Base-by-base conservation (phyloP, 2,113 vertebrate species). In the Mobula hypostoma region DNA sequence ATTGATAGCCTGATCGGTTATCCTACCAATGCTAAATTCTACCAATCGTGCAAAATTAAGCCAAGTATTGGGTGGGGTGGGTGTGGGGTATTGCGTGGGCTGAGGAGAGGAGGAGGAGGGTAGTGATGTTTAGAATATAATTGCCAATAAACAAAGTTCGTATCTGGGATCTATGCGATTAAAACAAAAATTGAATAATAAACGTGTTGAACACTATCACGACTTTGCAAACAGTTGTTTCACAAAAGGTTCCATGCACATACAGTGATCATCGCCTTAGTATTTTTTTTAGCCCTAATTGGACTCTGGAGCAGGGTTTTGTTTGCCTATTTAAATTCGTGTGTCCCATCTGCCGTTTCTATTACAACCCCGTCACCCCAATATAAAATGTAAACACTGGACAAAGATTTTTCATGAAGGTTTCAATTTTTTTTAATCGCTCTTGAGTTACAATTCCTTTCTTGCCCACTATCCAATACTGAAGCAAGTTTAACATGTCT, bases 401-500 rank as follows among this genome's bases (percentile, higher is more conserved):
- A 40, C 68, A 92, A 48, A 24, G 6, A 76, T 2, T 74, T 92
- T 74, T 95, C 94, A 94, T 94, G 97, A 97, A 96, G 95, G 95
- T 96, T 95, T 94, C 90, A 95, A 94, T 95, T 94, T 94, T 94
- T 94, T 96, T 97, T 97, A 97, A 97, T 96, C 96, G 95, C 96
- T 95, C 94, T 94, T 97, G 95, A 95, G 95, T 96, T 97, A 95
- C 95, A 96, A 36, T 96, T 96, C 96, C 94, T 82, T 96, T 96
- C n/a, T 97, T 96, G 97, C 97, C 97, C 97, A 96, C 96, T 96
- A 96, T 95, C 96, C 94, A 95, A 96, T 97, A 32, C 97, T 95
- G 95, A 94, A 83, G 94, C 95, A 96, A 96, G 96, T 96, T 96
- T 97, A 97, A 96, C 96, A 96, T 95, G 96, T 96, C 96, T 97